Conservation (phyloP, 2,113 vertebrate species). For the Nannospalax galili region DNA sequence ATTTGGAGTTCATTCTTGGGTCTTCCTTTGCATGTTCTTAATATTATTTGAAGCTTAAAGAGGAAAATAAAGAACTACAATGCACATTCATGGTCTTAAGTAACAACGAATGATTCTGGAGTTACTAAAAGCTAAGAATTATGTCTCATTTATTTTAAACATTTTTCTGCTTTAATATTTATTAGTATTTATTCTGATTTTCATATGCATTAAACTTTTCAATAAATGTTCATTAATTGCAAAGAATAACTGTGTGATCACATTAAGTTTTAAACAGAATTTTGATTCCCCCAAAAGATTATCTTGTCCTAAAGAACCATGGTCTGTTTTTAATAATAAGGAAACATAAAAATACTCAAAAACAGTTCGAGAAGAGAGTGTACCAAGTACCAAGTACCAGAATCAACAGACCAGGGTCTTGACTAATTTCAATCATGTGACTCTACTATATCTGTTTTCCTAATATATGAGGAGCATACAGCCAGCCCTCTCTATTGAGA, state of each 20-base stretch:
- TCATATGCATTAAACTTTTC: too few species aligned
- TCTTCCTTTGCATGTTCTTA: not conserved
- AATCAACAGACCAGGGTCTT: not conserved
- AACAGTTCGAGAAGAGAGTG: not conserved
- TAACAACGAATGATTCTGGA: constrained; percentile 12
- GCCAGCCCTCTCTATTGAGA: not conserved
- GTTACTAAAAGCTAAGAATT: constrained; percentile 41
- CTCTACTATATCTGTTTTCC: constrained; percentile 35
- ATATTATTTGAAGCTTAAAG: constrained; percentile 47
- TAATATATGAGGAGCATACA: constrained; percentile 30
- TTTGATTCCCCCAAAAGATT: not conserved
- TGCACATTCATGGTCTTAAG: not conserved
- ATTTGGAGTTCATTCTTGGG: constrained; percentile 8
- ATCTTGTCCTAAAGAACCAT: constrained; percentile 2
- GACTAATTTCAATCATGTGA: constrained; percentile 26
- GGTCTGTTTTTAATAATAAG: constrained; percentile 33
- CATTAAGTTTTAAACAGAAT: constrained; percentile 20
- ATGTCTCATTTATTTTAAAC: constrained; percentile 35
- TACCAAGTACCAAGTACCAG: not conserved
- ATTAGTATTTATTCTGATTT: too few species aligned
- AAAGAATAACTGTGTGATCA: constrained; percentile 24
- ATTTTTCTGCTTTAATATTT: too few species aligned
- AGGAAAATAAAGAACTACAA: constrained; percentile 60
- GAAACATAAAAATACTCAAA: constrained; percentile 5
- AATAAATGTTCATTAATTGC: constrained; percentile 54